Evolutionary conservation across 2,888 invertebrate genomes (phyloP).

Genomic region (Polyommatus icarus): DNA sequence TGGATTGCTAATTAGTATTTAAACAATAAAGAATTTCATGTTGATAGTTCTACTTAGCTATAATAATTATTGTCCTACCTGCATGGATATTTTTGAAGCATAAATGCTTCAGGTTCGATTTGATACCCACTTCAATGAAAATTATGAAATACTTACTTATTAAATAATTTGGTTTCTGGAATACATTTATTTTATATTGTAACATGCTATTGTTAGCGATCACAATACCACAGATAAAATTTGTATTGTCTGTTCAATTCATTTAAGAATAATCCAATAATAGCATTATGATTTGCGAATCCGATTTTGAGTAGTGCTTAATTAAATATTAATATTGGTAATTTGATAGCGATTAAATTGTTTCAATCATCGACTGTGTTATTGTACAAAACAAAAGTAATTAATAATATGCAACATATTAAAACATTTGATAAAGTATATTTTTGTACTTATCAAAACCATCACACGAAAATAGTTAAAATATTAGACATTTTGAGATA

Average conservation of each 20-base stretch:
- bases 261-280: slow-evolving; percentile 17
- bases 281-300: slow-evolving; percentile 13
- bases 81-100: too few relatives aligned
- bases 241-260: neutral
- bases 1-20: too few relatives aligned
- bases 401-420: too few relatives aligned
- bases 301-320: neutral
- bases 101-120: too few relatives aligned
- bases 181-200: neutral
- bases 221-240: neutral
- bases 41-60: too few relatives aligned
- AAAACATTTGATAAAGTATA: too few relatives aligned
- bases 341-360: neutral
- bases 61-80: too few relatives aligned
- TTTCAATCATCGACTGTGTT: neutral
- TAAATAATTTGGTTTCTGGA: neutral
- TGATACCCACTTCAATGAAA: too few relatives aligned
- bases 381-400: neutral
- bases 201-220: neutral
- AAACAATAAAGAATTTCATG: too few relatives aligned
- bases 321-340: neutral
- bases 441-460: too few relatives aligned
- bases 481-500: too few relatives aligned
- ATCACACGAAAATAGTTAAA: too few relatives aligned
- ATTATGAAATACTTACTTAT: neutral